Percentiles rank a stretch among this genome's conserved stretches.
Evolutionary conservation across 2,888 invertebrate genomes (phyloP).

Genomic region (Nomada flava): DNA sequence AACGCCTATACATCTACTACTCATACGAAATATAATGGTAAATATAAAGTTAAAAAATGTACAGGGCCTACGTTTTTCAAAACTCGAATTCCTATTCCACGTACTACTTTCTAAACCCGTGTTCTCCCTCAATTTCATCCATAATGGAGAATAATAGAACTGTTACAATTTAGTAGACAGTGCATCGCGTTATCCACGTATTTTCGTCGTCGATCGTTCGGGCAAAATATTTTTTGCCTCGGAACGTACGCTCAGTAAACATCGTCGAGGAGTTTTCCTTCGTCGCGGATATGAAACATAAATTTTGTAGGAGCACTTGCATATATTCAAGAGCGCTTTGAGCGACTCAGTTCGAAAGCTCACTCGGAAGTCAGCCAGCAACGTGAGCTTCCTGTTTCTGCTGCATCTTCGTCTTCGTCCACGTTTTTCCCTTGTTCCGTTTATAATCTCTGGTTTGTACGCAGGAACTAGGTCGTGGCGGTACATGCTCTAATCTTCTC

Average conservation of each 20-base stretch:
- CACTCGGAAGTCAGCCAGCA: constrained; percentile 22
- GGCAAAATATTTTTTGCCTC: constrained; percentile 43
- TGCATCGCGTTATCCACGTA: background rate
- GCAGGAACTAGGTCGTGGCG: constrained; percentile 36
- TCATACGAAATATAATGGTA: too few relatives aligned
- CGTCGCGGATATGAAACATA: constrained; percentile 46
- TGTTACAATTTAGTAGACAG: background rate
- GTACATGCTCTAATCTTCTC: constrained; percentile 19
- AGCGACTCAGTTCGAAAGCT: constrained; percentile 48
- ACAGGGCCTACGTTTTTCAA: background rate
- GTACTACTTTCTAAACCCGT: background rate
- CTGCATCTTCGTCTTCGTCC: constrained; percentile 9
- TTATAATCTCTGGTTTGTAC: constrained; percentile 23
- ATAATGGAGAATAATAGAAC: background rate
- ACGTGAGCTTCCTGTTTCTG: constrained; percentile 39
- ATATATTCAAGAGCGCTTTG: constrained; percentile 54
- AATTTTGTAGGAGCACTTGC: constrained; percentile 45
- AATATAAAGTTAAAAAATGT: too few relatives aligned
- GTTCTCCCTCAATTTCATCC: background rate
- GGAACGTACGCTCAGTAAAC: constrained; percentile 29
- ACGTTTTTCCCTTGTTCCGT: constrained; percentile 20
- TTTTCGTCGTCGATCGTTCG: constrained; percentile 37
- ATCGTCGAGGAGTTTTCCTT: constrained; percentile 36
- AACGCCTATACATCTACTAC: too few relatives aligned
- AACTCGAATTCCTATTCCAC: background rate